These are phyloP conservation scores for Epizoanthus stellaris DNA, from an alignment of 92 coral and sea anemone species.

Conservation along the genomic window DNA sequence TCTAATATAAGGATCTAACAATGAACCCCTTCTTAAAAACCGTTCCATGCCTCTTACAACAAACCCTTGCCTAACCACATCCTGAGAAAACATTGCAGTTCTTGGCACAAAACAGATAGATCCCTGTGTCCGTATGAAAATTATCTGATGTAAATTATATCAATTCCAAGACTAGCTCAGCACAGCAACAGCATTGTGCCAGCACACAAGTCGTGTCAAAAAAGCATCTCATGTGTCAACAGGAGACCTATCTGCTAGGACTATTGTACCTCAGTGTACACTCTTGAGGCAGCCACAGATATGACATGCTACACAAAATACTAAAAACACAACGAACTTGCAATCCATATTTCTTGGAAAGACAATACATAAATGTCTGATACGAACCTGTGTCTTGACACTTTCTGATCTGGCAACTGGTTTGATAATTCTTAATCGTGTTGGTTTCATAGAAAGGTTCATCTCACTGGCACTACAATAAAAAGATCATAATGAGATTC, in stretches of 20 bases:
- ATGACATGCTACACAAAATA: neutral
- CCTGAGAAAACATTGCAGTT: no score
- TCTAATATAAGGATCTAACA: neutral
- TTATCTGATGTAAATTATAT: no score
- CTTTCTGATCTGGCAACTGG: conserved; percentile 85
- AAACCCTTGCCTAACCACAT: no score
- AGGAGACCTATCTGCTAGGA: no score
- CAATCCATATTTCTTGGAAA: neutral
- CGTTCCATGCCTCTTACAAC: neutral
- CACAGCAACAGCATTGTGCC: no score
- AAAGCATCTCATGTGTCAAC: no score
- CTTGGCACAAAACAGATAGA: no score
- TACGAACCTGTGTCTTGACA: conserved; percentile 82
- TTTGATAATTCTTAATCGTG: conserved; percentile 49
- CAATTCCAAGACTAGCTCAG: no score
- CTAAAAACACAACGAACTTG: neutral
- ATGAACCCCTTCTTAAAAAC: neutral
- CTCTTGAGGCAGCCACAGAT: neutral
- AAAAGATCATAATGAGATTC: neutral
- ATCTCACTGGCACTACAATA: conserved; percentile 63
- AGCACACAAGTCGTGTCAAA: no score
- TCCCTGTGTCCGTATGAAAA: no score
- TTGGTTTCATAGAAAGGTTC: conserved; percentile 55
- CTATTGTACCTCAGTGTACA: no score
- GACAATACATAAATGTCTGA: neutral